These are phyloP conservation scores for Zaprionus obscuricornis DNA, from an alignment of 2,888 invertebrate genomes.

Conservation along the genomic window DNA sequence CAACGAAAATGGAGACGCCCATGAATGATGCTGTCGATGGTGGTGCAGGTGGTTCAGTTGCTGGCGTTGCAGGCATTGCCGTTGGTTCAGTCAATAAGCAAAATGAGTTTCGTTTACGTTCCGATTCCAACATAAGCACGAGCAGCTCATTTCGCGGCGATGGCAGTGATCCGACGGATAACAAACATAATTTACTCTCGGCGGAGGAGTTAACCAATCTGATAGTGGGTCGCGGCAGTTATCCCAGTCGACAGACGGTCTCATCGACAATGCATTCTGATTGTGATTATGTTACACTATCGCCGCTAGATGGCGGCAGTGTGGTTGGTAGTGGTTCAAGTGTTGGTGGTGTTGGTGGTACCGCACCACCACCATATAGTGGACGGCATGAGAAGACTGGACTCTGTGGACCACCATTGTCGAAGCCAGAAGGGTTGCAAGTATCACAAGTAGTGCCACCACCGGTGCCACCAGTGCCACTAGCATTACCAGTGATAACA, in stretches of 20 bases:
- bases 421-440: constrained; percentile 27
- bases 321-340: too few species aligned
- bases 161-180: constrained; percentile 94
- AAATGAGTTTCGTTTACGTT: constrained; percentile 87
- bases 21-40: constrained; percentile 86
- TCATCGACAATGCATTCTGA: constrained; percentile 94
- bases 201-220: constrained; percentile 93
- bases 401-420: constrained; percentile 82
- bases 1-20: constrained; percentile 79
- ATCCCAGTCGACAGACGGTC: constrained; percentile 90
- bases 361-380: constrained; percentile 89
- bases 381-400: constrained; percentile 86
- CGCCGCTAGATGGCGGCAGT: constrained; percentile 85
- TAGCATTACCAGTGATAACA: constrained; percentile 9
- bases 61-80: constrained; percentile 83
- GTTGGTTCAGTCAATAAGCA: constrained; percentile 38
- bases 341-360: too few species aligned
- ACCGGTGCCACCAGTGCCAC: constrained; percentile 23
- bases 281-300: constrained; percentile 92
- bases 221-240: constrained; percentile 91
- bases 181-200: constrained; percentile 89
- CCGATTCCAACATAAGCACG: constrained; percentile 92
- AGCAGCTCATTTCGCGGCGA: constrained; percentile 92
- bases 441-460: constrained; percentile 28
- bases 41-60: too few species aligned